phyloP scores from a whole-genome alignment of 1,140 invertebrate species.

The Cepaea nemoralis region DNA sequence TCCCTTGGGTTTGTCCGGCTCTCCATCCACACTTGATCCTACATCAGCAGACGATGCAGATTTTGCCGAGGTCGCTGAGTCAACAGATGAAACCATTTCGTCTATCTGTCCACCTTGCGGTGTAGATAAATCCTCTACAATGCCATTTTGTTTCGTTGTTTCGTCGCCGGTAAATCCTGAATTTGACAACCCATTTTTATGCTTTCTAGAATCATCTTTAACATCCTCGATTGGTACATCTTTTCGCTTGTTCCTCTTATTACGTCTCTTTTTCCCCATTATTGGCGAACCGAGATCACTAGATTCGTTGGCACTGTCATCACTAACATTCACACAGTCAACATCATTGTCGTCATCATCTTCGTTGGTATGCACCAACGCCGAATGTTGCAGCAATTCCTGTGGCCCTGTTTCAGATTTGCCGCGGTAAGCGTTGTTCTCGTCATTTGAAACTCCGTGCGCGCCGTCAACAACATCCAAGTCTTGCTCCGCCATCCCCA shows the following conservation, averaged over 20 bases:
- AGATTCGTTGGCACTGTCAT: constrained; percentile 8
- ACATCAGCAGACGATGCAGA: not conserved
- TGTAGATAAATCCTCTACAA: not conserved
- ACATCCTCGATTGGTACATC: not conserved
- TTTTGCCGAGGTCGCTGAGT: not conserved
- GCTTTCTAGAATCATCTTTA: not conserved
- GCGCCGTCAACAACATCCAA: not conserved
- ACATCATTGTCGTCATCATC: not conserved
- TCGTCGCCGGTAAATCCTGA: constrained; percentile 25
- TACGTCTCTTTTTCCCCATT: constrained; percentile 10
- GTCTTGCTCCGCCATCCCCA: not conserved
- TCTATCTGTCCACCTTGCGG: not conserved
- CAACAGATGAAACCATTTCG: not conserved
- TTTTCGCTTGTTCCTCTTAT: not conserved
- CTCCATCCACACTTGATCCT: not conserved
- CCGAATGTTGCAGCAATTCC: not conserved
- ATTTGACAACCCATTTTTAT: not conserved
- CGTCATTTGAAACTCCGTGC: not conserved
- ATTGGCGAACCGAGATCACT: not conserved
- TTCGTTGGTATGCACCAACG: not conserved
- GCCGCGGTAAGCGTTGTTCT: not conserved
- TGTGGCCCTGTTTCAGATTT: not conserved
- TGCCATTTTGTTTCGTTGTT: not conserved
- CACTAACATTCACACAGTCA: constrained; percentile 19
- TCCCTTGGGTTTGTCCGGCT: not conserved